Conservation (phyloP, 2,888 invertebrate genomes). For the Lycophotia porphyrea region DNA sequence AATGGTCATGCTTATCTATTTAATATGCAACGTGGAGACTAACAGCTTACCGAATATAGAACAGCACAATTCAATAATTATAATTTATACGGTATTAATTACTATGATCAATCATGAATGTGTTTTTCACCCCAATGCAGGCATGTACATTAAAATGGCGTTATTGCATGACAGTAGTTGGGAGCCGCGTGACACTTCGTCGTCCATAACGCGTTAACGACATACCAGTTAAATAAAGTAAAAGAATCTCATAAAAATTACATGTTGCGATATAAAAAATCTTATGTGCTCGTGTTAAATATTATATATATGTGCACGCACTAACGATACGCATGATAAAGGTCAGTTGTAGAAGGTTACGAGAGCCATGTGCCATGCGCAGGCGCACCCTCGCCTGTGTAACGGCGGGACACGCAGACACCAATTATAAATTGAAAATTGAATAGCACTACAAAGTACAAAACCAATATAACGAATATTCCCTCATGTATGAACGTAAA, state of each 20-base stretch:
- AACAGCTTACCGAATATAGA: slow-evolving; percentile 38
- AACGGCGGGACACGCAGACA: slow-evolving; percentile 26
- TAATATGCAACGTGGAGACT: slow-evolving; percentile 37
- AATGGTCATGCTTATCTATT: slow-evolving; percentile 28
- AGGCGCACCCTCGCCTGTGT: slow-evolving; percentile 14
- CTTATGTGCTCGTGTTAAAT: slow-evolving; percentile 31
- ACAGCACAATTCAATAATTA: slow-evolving; percentile 45
- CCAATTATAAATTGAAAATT: slow-evolving; percentile 45
- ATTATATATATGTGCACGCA: slow-evolving; percentile 53
- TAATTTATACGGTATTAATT: slow-evolving; percentile 56
- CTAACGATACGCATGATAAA: slow-evolving; percentile 53
- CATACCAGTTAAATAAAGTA: slow-evolving; percentile 65
- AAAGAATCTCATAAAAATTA: slow-evolving; percentile 49
- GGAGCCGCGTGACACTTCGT: slow-evolving; percentile 74
- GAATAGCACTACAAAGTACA: slow-evolving; percentile 19
- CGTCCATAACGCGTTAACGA: slow-evolving; percentile 73
- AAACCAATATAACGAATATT: slow-evolving; percentile 35
- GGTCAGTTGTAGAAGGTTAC: slow-evolving; percentile 52
- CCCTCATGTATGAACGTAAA: slow-evolving; percentile 7
- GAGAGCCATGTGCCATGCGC: slow-evolving; percentile 22
- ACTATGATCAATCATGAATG: slow-evolving; percentile 61
- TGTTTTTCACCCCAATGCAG: slow-evolving; percentile 63
- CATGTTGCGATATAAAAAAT: slow-evolving; percentile 43
- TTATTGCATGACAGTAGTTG: slow-evolving; percentile 77
- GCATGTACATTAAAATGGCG: slow-evolving; percentile 73